Conservation (phyloP, 2,888 invertebrate species). For the Ametastegia equiseti region DNA sequence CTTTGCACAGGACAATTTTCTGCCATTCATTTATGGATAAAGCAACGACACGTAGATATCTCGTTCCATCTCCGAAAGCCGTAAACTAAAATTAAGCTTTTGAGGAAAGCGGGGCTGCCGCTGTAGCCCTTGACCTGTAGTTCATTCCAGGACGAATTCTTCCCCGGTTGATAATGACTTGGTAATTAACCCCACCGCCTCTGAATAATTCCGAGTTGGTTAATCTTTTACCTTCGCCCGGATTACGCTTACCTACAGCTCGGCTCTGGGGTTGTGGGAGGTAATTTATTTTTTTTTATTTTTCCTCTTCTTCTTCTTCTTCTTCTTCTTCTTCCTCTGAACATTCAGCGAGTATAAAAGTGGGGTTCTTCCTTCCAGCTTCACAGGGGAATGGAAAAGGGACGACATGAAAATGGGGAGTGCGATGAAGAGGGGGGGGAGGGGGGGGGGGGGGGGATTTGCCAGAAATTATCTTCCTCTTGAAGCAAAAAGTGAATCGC, state of each 20-base stretch:
- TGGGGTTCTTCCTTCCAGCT: neutral
- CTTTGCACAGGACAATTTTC: neutral
- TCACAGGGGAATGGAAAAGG: neutral
- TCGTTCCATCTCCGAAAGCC: neutral
- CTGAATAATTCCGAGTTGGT: slow-evolving; percentile 8
- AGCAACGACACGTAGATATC: no score
- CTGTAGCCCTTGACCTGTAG: neutral
- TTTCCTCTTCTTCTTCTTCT: neutral
- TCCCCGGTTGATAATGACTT: neutral
- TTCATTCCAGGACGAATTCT: neutral
- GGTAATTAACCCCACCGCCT: neutral
- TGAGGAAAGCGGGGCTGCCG: neutral
- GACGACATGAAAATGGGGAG: no score
- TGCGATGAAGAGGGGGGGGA: no score
- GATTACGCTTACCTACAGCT: neutral
- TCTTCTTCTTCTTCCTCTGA: neutral
- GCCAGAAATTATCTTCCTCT: no score
- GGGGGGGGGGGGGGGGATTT: no score
- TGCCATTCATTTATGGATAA: neutral
- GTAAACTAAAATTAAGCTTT: neutral
- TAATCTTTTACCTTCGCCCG: slow-evolving; percentile 15
- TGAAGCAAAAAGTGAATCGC: no score
- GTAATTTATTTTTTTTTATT: neutral
- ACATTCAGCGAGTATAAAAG: neutral
- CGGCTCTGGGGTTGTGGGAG: neutral